Percentiles rank a stretch among this genome's conserved stretches.
These are phyloP conservation scores for Siniperca knerii DNA, from an alignment of 2,113 vertebrate genomes.

Conservation along the genomic window DNA sequence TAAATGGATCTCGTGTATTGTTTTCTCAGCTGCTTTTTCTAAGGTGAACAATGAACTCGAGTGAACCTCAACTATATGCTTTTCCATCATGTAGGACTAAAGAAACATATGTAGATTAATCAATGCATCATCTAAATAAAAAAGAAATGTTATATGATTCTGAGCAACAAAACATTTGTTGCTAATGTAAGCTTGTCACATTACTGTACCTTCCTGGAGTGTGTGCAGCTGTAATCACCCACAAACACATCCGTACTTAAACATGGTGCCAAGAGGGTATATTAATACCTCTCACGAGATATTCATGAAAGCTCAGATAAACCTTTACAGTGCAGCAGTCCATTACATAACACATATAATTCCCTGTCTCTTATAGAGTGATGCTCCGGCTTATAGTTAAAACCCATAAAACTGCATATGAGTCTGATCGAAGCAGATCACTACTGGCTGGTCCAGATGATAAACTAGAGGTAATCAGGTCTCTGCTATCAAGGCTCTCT, in stretches of 20 bases:
- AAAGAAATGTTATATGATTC: neutral
- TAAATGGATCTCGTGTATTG: neutral
- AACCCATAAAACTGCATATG: slow-evolving; percentile 9
- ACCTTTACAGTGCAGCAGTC: slow-evolving; percentile 61
- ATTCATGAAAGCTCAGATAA: slow-evolving; percentile 60
- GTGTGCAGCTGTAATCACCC: slow-evolving; percentile 14
- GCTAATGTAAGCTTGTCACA: neutral
- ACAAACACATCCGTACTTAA: slow-evolving; percentile 40
- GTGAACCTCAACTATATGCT: neutral
- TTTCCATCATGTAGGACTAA: neutral
- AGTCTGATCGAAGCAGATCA: slow-evolving; percentile 7
- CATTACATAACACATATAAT: slow-evolving; percentile 49
- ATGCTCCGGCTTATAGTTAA: slow-evolving; percentile 27
- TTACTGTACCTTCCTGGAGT: slow-evolving; percentile 1
- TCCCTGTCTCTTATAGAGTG: slow-evolving; percentile 36
- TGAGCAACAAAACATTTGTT: neutral
- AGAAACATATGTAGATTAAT: neutral
- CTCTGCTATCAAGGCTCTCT: slow-evolving; percentile 6
- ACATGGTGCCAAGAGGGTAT: slow-evolving; percentile 34
- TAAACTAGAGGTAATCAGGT: neutral
- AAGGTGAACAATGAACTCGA: neutral
- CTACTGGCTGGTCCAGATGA: neutral
- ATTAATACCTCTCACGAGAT: slow-evolving; percentile 55
- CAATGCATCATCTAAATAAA: neutral
- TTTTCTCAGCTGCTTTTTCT: neutral